Percentiles rank a stretch among this genome's conserved stretches.
These are phyloP conservation scores for Chrysaora quinquecirrha DNA, from an alignment of 30 jellyfish, hydroid and myxozoan genomes.

Conservation along the genomic window DNA sequence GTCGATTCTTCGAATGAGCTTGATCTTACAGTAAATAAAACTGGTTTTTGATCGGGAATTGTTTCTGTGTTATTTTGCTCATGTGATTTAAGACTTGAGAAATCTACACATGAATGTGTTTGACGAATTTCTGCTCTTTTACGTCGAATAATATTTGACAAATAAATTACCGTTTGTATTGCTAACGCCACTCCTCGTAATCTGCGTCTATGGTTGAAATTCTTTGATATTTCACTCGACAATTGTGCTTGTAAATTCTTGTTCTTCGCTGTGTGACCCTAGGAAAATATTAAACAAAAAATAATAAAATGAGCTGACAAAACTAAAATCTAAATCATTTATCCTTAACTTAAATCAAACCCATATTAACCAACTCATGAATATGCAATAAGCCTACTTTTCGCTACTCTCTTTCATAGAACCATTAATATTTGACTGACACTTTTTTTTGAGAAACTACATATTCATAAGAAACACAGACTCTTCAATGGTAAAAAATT, in stretches of 20 bases:
- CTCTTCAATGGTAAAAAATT: too few species aligned
- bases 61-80: constrained; percentile 26
- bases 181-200: constrained; percentile 94
- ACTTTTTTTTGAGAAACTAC: too few species aligned
- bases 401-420: too few species aligned
- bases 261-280: constrained; percentile 88
- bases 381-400: too few species aligned
- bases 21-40: constrained; percentile 19
- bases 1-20: constrained; percentile 65
- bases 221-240: constrained; percentile 79
- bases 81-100: constrained; percentile 10
- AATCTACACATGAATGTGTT: constrained; percentile 52
- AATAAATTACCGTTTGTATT: constrained; percentile 93
- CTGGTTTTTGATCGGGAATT: constrained; percentile 40
- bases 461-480: too few species aligned
- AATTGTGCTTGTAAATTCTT: constrained; percentile 78
- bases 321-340: too few species aligned
- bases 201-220: constrained; percentile 58
- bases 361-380: too few species aligned
- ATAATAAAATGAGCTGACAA: neutral
- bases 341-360: too few species aligned
- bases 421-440: too few species aligned
- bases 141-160: constrained; percentile 75
- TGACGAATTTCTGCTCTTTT: constrained; percentile 38
- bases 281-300: neutral